Evolutionary conservation across 1,140 invertebrate species (phyloP), one percentile per base, ranked within the genome.

Genomic region (Temnothorax nylanderi): DNA sequence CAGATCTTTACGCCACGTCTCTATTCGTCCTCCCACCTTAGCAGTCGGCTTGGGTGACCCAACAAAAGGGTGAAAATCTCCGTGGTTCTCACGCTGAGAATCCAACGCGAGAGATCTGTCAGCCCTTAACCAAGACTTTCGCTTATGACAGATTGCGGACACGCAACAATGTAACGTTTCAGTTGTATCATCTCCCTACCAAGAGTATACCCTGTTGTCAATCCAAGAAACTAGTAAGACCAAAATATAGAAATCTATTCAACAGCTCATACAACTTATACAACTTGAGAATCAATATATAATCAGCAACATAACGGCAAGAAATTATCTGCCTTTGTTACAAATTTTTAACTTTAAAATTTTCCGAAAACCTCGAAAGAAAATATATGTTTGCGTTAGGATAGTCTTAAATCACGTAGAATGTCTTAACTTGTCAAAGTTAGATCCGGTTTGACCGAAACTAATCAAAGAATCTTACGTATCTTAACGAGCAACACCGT

Each of bases 31-130:
- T 87, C 54, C 72, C 72, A 64, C 65, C 82, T 85, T 74, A 87
- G 44, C 81, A 65, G 82, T 78, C 87, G 78, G 88, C 89, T 89
- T 90, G 92, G 90, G 91, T 91, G 91, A 92, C 58, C 91, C 67
- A 91, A 92, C 92, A 92, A 92, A 92, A 91, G 91, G 89, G 86
- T 87, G 90, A 92, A 92, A 91, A 90, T 87, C 90, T 87, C 90
- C 76, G 90, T 87, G 90, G 88, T 92, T 91, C 90, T 92, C 91
- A 85, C 71, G 56, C 62, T 18, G 80, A 85, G 18, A n/a, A 10
- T 44, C 16, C 82, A 62, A 6, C 34, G 26, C 34, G 34, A 64
- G n/a, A 67, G 54, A 41, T 77, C 51, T 65, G 34, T 77, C 37
- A n/a, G 10, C 60, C 58, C 51, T 74, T 72, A 56, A 32, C 2